Percentiles rank a stretch among this genome's conserved stretches.
phyloP scores from a whole-genome alignment of 35 echinoderm and acorn worm species.

The Anneissia japonica region DNA sequence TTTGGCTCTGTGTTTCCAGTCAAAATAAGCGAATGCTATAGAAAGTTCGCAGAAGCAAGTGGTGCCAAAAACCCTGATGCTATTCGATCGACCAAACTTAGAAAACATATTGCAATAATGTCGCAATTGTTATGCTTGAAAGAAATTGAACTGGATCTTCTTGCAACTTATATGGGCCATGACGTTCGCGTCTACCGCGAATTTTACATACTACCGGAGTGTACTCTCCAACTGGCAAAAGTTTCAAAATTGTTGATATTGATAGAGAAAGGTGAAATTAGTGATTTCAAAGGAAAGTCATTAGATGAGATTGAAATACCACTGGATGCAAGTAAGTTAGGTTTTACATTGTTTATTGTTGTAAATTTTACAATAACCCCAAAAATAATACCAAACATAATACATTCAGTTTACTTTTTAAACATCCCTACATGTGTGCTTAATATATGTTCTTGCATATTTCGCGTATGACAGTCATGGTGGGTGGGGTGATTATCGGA shows the following conservation, averaged over 20 bases:
- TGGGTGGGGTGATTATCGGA: too few relatives aligned
- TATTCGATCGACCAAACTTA: conserved; percentile 4
- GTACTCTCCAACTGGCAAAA: not conserved
- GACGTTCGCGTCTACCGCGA: conserved; percentile 31
- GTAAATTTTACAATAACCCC: too few relatives aligned
- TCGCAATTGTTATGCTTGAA: not conserved
- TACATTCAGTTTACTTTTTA: too few relatives aligned
- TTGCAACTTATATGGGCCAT: conserved; percentile 45
- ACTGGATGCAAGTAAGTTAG: not conserved
- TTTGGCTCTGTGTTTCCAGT: conserved; percentile 16
- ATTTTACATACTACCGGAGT: conserved; percentile 17
- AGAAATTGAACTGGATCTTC: conserved; percentile 30
- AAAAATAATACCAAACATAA: too few relatives aligned
- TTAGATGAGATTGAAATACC: not conserved
- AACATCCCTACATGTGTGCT: too few relatives aligned
- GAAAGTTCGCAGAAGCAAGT: conserved; percentile 6
- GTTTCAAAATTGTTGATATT: not conserved
- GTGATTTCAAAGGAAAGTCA: not conserved
- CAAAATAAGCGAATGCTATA: conserved; percentile 10
- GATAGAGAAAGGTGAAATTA: not conserved
- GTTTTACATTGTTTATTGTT: too few relatives aligned
- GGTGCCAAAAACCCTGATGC: not conserved
- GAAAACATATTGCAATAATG: conserved; percentile 3
- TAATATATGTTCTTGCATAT: too few relatives aligned
- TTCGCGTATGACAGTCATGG: too few relatives aligned